These are phyloP conservation scores for Drosophila kokeensis DNA, from an alignment of 2,888 invertebrate genomes.

Conservation along the genomic window DNA sequence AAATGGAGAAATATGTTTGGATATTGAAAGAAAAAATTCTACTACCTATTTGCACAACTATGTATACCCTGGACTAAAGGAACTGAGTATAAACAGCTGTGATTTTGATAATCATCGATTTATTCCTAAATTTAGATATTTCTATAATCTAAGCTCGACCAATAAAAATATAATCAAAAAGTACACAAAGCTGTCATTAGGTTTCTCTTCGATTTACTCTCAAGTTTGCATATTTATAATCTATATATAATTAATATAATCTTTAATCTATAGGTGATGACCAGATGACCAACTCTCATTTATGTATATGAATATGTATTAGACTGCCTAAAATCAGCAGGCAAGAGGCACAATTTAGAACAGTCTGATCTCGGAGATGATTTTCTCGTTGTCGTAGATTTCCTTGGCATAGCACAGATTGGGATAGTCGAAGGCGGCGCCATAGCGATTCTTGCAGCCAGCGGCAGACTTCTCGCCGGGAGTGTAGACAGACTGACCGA, in stretches of 20 bases:
- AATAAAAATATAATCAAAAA: neutral
- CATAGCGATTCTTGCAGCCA: slow-evolving; percentile 62
- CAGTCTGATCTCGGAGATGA: slow-evolving; percentile 21
- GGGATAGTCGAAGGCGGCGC: slow-evolving; percentile 65
- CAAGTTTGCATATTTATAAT: neutral
- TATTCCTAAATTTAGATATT: no score
- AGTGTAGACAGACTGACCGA: slow-evolving; percentile 61
- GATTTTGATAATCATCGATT: no score
- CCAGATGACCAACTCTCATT: neutral
- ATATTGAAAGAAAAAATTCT: neutral
- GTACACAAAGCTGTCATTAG: neutral
- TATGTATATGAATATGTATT: neutral
- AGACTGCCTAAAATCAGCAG: neutral
- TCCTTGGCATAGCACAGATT: slow-evolving; percentile 53
- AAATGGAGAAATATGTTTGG: slow-evolving; percentile 14
- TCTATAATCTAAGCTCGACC: no score
- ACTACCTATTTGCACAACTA: neutral
- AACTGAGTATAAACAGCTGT: no score
- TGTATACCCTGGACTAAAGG: no score
- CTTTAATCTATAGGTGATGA: neutral
- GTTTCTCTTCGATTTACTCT: neutral
- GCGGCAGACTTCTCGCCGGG: slow-evolving; percentile 53
- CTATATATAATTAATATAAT: neutral
- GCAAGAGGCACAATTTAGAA: slow-evolving; percentile 5
- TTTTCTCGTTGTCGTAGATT: slow-evolving; percentile 48